Base-by-base conservation (phyloP, 37 sponge, comb jelly and placozoan genomes). In the Cladorhizidae sp. region DNA sequence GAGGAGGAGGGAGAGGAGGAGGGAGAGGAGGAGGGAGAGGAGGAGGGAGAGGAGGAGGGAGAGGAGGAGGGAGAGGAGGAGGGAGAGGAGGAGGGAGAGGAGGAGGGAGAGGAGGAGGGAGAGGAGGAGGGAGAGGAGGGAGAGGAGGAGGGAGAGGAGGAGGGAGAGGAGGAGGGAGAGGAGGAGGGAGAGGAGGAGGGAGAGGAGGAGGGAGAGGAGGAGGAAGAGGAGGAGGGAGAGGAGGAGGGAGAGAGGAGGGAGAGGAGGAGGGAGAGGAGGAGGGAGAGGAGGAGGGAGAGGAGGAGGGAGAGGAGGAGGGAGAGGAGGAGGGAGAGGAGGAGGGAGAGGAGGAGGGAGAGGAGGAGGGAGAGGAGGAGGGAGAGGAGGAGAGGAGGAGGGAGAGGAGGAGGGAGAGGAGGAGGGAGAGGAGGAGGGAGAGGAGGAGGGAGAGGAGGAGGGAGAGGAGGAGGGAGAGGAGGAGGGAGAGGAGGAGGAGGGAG, bases 21-120 rank as follows among this genome's bases (percentile, higher is more conserved):
- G 62, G 29, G 29, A 41, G 78, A 36, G 59, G 59, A 43, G 49
- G 49, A 55, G 58, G 57, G 73, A 69, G 72, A 2, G 28, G n/a
- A 45, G 25, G 73, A n/a, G 73, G 12, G 73, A 3, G 51, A 43
- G 50, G 22, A 45, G 39, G 22, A 51, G 73, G 23, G 51, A 42
- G 36, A 14, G 22, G 32, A 6, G 29, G 49, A 9, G 9, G 49
- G 49, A 45, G 49, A 45, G 49, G 49, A 9, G 9, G 49, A 9
- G 49, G 49, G 9, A 9, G 49, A 45, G 49, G 9, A 9, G 49
- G 49, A 45, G 49, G 25, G 6, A 61, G 21, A 17, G 5, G 49
- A 45, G 49, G 49, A 45, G 49, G 9, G 49, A 9, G 49, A 45
- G 49, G 49, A 45, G 49, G 22, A 61, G 62, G 11, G 25, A 61